Evolutionary conservation across 2,797 vertebrate species (phyloP).

Genomic region (Falco columbarius): DNA sequence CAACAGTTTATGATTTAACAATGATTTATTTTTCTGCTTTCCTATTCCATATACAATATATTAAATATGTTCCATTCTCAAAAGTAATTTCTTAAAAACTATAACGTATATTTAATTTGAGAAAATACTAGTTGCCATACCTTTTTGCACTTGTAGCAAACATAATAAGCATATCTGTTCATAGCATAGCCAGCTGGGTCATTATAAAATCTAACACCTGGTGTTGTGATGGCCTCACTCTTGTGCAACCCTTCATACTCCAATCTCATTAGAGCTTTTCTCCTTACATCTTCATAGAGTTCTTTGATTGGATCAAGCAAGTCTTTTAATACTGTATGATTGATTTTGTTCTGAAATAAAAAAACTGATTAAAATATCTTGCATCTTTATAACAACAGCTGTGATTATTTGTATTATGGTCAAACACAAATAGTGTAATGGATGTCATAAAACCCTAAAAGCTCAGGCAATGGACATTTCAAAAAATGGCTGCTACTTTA

Average conservation of each 20-base stretch:
- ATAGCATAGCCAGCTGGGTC: conserved; percentile 98
- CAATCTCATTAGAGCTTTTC: conserved; percentile 96
- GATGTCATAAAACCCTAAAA: not conserved
- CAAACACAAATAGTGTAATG: not conserved
- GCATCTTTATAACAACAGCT: not conserved
- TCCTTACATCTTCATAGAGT: conserved; percentile 96
- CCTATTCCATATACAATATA: not conserved
- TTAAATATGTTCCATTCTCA: not conserved
- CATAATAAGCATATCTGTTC: conserved; percentile 99
- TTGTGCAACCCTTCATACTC: conserved; percentile 98
- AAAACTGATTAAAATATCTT: not conserved
- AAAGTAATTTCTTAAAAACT: no score
- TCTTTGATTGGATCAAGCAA: conserved; percentile 98
- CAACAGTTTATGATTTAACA: not conserved
- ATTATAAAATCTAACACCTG: conserved; percentile 97
- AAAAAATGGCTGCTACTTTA: not conserved
- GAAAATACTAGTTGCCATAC: conserved; percentile 70
- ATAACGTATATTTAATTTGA: not conserved
- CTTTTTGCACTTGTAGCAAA: conserved; percentile 99
- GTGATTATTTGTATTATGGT: not conserved
- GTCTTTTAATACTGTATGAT: conserved; percentile 96
- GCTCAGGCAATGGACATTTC: not conserved
- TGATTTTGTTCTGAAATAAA: conserved; percentile 95
- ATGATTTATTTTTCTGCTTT: not conserved
- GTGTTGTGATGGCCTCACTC: conserved; percentile 97